Percentiles rank a stretch among this genome's conserved stretches.
Conservation (phyloP, 2,113 vertebrate species). For the Raphicerus campestris region DNA sequence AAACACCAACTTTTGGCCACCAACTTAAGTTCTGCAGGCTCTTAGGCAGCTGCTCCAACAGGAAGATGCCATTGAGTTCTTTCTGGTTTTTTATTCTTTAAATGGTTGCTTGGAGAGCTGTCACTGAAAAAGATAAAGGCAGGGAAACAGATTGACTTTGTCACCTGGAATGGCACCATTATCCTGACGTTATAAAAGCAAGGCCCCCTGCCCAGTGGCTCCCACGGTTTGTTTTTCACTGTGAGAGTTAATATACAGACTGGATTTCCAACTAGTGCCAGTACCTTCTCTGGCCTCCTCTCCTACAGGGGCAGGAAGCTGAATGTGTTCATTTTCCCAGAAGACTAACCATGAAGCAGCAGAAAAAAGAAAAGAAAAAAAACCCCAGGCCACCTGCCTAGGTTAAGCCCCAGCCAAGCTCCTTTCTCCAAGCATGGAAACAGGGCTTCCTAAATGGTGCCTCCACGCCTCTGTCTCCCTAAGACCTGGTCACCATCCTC, state of each 20-base stretch:
- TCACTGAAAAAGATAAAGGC: neutral
- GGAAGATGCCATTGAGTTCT: neutral
- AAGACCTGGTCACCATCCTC: neutral
- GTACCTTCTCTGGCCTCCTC: neutral
- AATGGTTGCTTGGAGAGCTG: neutral
- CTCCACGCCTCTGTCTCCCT: neutral
- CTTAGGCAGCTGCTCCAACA: neutral
- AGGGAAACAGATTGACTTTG: neutral
- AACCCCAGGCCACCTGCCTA: neutral
- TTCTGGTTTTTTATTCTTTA: neutral
- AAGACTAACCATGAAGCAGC: neutral
- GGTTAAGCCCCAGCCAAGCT: neutral
- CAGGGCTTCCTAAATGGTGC: neutral
- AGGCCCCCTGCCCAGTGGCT: neutral
- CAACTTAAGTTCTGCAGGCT: neutral
- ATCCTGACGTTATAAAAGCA: neutral
- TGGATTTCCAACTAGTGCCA: neutral
- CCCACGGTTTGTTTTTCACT: neutral
- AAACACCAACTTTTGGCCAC: neutral
- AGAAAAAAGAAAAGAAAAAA: neutral
- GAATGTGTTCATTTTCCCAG: neutral
- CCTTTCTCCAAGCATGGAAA: neutral
- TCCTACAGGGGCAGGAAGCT: neutral
- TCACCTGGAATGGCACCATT: neutral
- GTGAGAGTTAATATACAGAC: rapidly evolving